Conservation (phyloP, 2,113 vertebrate species). For the Aptenodytes forsteri region DNA sequence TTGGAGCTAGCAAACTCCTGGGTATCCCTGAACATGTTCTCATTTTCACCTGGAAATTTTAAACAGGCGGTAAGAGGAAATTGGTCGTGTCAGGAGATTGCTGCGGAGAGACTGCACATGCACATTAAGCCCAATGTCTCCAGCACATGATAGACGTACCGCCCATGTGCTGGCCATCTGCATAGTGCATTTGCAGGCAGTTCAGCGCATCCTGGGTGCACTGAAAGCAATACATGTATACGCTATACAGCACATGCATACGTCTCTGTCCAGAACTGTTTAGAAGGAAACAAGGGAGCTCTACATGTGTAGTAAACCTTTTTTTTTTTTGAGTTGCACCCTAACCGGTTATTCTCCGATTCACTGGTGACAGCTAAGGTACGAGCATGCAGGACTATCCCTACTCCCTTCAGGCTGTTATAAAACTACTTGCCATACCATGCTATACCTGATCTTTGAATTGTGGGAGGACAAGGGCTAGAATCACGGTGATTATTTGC, state of each 20-base stretch:
- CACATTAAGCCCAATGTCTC: background rate
- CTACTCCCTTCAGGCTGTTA: background rate
- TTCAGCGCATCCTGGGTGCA: background rate
- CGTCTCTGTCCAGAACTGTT: background rate
- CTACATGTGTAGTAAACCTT: background rate
- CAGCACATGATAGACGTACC: rapidly evolving
- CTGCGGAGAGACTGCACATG: background rate
- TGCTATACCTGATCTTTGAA: background rate
- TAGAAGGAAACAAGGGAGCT: background rate
- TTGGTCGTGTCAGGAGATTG: background rate
- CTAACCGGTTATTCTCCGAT: background rate
- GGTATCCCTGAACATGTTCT: background rate
- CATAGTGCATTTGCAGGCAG: background rate
- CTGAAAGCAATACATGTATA: background rate
- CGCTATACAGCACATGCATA: background rate
- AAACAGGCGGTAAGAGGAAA: background rate
- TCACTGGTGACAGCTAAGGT: background rate
- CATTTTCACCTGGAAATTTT: background rate
- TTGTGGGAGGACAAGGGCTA: background rate
- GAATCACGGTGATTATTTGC: background rate
- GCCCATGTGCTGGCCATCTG: background rate
- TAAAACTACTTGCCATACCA: background rate
- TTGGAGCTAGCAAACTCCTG: background rate
- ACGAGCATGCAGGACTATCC: background rate
- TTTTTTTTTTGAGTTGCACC: background rate